These are phyloP conservation scores for Hesperia comma DNA, from an alignment of 2,888 invertebrate genomes.

Conservation along the genomic window DNA sequence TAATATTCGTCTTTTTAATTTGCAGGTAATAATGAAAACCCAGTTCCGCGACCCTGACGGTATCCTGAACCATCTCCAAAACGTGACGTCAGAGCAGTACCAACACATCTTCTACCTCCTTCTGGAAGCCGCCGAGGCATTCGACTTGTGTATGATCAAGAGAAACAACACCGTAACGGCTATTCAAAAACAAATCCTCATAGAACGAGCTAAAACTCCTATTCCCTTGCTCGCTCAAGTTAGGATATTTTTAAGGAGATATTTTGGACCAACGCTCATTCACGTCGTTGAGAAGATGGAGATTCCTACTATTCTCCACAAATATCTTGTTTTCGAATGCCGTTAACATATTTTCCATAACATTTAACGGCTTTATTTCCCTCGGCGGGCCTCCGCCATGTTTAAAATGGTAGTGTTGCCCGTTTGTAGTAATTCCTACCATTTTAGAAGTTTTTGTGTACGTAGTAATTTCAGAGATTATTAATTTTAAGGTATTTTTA, in stretches of 20 bases:
- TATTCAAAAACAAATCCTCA: conserved; percentile 86
- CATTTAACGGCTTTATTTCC: conserved; percentile 37
- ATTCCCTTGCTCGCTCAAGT: conserved; percentile 87
- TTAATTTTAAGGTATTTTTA: conserved; percentile 30
- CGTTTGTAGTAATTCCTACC: conserved; percentile 36
- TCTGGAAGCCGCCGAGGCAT: conserved; percentile 89
- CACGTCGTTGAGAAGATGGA: conserved; percentile 84
- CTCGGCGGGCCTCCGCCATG: conserved; percentile 41
- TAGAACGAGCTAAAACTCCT: conserved; percentile 87
- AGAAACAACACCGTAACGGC: conserved; percentile 87
- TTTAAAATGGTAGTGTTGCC: conserved; percentile 23
- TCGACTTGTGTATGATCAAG: conserved; percentile 91
- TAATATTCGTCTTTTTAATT: background rate
- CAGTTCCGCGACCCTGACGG: conserved; percentile 93
- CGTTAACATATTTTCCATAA: conserved; percentile 60
- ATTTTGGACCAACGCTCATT: conserved; percentile 83
- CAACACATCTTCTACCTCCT: conserved; percentile 86
- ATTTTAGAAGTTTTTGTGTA: conserved; percentile 40
- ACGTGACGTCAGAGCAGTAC: conserved; percentile 77
- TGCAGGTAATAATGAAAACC: conserved; percentile 91
- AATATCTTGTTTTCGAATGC: conserved; percentile 88
- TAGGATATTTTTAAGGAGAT: conserved; percentile 83
- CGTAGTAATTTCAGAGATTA: conserved; percentile 7
- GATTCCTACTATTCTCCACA: conserved; percentile 86
- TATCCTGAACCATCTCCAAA: conserved; percentile 90